Base-by-base conservation (phyloP, 2,797 vertebrate genomes). In the Scomberomorus guttatus region DNA sequence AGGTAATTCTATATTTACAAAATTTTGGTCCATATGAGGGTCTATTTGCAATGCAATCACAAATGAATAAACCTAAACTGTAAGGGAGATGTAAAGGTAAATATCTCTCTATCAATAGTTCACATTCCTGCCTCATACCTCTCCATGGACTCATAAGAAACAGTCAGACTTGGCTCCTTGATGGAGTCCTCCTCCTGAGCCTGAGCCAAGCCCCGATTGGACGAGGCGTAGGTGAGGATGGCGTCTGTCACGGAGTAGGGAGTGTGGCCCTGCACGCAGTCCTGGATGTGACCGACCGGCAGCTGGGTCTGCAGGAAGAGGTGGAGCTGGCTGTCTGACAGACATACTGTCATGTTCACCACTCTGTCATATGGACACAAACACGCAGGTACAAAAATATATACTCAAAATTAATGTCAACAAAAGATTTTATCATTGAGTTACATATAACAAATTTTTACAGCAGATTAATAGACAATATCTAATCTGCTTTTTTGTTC, bases 301-400 rank as follows among this genome's bases (percentile, higher is more conserved):
- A 99, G 97, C 93, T 99, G 98, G 25, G 97, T 99, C 95, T 99
- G 98, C 89, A 99, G 95, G 93, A 99, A 99, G 73, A 99, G 97
- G 94, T 99, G 98, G 59, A 99, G 94, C 84, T 97, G 97, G 92
- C 98, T 99, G 95, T 99, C 98, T 0, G 98, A 99, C 88, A 99
- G 95, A n/a, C 98, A 97, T 3, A 99, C 96, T 0, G 97, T 98
- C 68, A 96, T 98, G 95, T 98, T 95, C 79, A 99, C 90, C 34
- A 97, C 96, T 76, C 98, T 99, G 92, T 0, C 37, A 2, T 7
- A n/a, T 2, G 14, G 1, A 64, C 61, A 29, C 22, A 46, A 42
- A 22, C 37, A 29, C 10, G 0, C 4, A 42, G 14, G 1, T 3
- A 42, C 39, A 14, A 14, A 42, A 14, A 15, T 17, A 17, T 4